Percentiles rank a stretch among this genome's conserved stretches.
Evolutionary conservation across 2,888 invertebrate species (phyloP).

Genomic region (Pemphredon lugubris): DNA sequence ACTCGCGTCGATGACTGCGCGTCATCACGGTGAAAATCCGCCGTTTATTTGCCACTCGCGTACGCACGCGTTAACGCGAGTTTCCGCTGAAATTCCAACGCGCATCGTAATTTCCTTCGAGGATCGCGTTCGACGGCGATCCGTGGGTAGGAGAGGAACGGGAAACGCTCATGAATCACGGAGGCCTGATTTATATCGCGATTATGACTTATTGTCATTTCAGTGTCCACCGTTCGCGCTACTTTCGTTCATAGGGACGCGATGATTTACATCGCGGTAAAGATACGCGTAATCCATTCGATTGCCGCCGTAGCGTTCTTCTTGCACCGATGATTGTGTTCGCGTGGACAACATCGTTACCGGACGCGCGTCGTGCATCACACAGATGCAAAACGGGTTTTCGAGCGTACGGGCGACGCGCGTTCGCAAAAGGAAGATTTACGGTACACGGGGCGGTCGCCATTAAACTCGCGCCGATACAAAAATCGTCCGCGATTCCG

Average conservation of each 20-base stretch:
- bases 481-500: slow-evolving; percentile 40
- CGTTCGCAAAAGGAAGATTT: slow-evolving; percentile 48
- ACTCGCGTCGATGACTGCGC: neutral
- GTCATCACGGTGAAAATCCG: neutral
- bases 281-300: slow-evolving; percentile 58
- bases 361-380: slow-evolving; percentile 24
- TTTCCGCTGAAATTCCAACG: neutral
- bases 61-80: neutral
- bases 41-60: neutral
- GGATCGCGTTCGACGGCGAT: neutral
- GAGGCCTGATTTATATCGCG: slow-evolving; percentile 27
- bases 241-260: slow-evolving; percentile 17
- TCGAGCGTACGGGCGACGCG: slow-evolving; percentile 2
- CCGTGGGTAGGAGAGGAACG: neutral
- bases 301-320: slow-evolving; percentile 50
- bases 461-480: slow-evolving; percentile 35
- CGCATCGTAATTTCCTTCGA: neutral
- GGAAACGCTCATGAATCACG: slow-evolving; percentile 22
- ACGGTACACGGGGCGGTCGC: slow-evolving; percentile 30
- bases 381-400: slow-evolving; percentile 50
- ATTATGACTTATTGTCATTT: slow-evolving; percentile 53
- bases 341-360: slow-evolving; percentile 57
- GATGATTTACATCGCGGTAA: slow-evolving; percentile 53
- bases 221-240: slow-evolving; percentile 18
- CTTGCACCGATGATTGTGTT: slow-evolving; percentile 60